Conservation (phyloP, 1,140 invertebrate genomes). For the Cryptotermes secundus region DNA sequence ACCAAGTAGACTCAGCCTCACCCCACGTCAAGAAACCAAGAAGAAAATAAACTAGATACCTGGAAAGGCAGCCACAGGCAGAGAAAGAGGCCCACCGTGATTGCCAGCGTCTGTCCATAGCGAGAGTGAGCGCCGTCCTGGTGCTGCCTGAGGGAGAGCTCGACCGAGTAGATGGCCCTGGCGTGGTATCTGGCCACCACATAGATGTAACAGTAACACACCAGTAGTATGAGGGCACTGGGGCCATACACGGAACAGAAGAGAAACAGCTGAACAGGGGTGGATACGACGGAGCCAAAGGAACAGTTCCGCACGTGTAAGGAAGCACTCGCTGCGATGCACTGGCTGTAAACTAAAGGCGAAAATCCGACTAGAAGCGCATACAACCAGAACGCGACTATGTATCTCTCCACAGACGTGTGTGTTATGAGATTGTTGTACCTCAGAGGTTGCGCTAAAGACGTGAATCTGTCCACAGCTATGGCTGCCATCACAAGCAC, state of each 20-base stretch:
- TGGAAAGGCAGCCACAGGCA: conserved; percentile 65
- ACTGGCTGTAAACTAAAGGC: conserved; percentile 53
- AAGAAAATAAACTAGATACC: conserved; percentile 44
- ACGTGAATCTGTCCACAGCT: conserved; percentile 64
- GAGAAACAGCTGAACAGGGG: conserved; percentile 54
- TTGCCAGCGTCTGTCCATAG: conserved; percentile 63
- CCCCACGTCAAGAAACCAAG: no score
- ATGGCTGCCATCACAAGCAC: conserved; percentile 64
- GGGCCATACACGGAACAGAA: conserved; percentile 59
- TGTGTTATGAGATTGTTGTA: conserved; percentile 65
- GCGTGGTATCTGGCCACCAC: conserved; percentile 64
- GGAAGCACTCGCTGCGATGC: not conserved
- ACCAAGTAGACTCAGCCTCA: no score
- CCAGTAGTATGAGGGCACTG: conserved; percentile 55
- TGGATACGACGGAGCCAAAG: conserved; percentile 51
- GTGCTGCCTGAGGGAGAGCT: conserved; percentile 58
- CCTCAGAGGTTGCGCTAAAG: conserved; percentile 61
- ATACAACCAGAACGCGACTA: conserved; percentile 61
- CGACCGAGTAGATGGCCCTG: conserved; percentile 63
- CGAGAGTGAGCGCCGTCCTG: conserved; percentile 47
- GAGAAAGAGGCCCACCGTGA: conserved; percentile 63
- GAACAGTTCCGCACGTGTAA: conserved; percentile 45
- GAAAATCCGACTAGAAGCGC: conserved; percentile 56
- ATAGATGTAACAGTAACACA: conserved; percentile 67
- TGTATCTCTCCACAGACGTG: conserved; percentile 58